Evolutionary conservation across 2,888 invertebrate species (phyloP).

Genomic region (Aspidiotus rigidus): DNA sequence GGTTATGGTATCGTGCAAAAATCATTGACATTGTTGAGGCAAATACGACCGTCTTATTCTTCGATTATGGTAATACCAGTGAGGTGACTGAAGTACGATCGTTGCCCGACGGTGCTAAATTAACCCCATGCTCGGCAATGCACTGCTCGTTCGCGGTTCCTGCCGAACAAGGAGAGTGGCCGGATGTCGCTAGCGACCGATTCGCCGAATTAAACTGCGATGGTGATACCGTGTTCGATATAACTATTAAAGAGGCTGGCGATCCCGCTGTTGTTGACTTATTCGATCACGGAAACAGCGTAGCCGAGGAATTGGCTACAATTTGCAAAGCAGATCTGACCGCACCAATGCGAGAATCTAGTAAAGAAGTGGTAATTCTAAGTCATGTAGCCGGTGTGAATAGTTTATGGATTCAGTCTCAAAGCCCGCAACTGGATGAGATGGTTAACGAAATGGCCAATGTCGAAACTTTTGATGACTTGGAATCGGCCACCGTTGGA

Average conservation of each 20-base stretch:
- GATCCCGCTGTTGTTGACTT: conserved; percentile 24
- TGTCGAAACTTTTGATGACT: conserved; percentile 6
- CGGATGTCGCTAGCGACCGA: conserved; percentile 16
- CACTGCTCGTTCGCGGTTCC: conserved; percentile 45
- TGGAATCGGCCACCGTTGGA: not conserved
- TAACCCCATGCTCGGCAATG: conserved; percentile 51
- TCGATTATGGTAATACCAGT: conserved; percentile 62
- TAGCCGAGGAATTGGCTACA: conserved; percentile 17
- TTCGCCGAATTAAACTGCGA: conserved; percentile 21
- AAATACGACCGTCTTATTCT: conserved; percentile 53
- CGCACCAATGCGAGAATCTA: not conserved
- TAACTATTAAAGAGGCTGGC: conserved; percentile 21
- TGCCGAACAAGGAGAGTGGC: conserved; percentile 12
- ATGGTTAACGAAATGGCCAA: conserved; percentile 17
- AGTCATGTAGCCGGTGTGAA: conserved; percentile 5
- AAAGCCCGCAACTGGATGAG: conserved; percentile 18
- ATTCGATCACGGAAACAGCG: conserved; percentile 10
- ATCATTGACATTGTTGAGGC: conserved; percentile 52
- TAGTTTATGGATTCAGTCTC: conserved; percentile 19
- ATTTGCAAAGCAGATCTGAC: conserved; percentile 23
- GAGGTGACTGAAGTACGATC: conserved; percentile 51
- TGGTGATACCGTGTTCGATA: not conserved
- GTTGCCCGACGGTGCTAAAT: conserved; percentile 52
- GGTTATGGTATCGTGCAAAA: conserved; percentile 58
- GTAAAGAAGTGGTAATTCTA: not conserved